Conservation (phyloP, 1,140 invertebrate genomes). For the Argopecten irradians region DNA sequence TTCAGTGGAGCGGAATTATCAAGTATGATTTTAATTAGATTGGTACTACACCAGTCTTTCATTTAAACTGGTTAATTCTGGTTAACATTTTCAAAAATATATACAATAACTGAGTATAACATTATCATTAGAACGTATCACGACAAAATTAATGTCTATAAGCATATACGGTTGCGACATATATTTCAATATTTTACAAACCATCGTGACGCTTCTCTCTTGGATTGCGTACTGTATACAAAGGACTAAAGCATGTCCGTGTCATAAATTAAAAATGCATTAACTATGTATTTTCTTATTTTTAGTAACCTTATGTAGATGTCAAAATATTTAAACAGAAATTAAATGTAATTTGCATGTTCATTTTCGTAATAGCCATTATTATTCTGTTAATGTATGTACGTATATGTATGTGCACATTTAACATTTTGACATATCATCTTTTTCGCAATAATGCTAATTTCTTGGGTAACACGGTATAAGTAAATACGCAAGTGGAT, state of each 20-base stretch:
- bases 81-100: too few relatives aligned
- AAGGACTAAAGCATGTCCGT: not conserved
- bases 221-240: not conserved
- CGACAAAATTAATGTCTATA: not conserved
- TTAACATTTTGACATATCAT: not conserved
- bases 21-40: too few relatives aligned
- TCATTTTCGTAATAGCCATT: not conserved
- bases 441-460: not conserved
- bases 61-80: not conserved
- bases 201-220: not conserved
- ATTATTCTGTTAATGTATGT: not conserved
- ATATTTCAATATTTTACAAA: too few relatives aligned
- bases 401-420: not conserved
- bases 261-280: not conserved
- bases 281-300: not conserved
- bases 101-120: too few relatives aligned
- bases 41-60: not conserved
- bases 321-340: not conserved
- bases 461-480: not conserved
- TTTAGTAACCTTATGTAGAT: not conserved
- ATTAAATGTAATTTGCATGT: not conserved
- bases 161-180: not conserved
- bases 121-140: not conserved
- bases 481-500: not conserved
- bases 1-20: too few relatives aligned